Base-by-base conservation (phyloP, 2,797 vertebrate species). In the Falco novaeseelandiae region DNA sequence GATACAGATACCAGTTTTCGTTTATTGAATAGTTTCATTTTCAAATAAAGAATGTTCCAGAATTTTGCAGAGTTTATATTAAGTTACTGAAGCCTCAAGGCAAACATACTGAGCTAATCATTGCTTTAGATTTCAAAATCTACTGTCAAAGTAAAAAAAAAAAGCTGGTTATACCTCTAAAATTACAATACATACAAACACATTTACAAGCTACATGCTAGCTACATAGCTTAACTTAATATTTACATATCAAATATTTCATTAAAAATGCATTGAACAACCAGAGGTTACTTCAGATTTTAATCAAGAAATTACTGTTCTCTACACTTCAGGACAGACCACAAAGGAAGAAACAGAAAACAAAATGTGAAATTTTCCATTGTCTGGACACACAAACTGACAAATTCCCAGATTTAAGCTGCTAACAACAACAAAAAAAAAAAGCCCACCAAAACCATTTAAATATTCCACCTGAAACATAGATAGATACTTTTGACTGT, bases 101-200 rank as follows among this genome's bases (percentile, higher is more conserved):
- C 97, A 91, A 98, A 97, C 96, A 98, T 95, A 79, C 63, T 97
- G 96, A 97, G 95, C 94, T 97, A 98, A 98, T 98, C 97, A 98
- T 90, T 96, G 89, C 86, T 90, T 90, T 85, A 63, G 48, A 82
- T 90, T 96, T n/a, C 92, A 95, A 96, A 97, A 95, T 90, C 76
- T 86, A 82, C 3, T 63, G 51, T 54, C 83, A 55, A 93, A 84
- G 36, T 26, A 55, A 67, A 26, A 66, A 44, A 36, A 10, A 7
- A 52, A 83, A 83, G 80, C 36, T 36, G 77, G 38, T 57, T 83
- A 78, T 7, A 9, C 8, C 67, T 93, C 55, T 76, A 80, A 92
- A 95, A 59, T 2, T 72, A 59, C 34, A 84, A 85, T 49, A 83
- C 5, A 30, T 12, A 44, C 8, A 65, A 87, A 93, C 67, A 90